phyloP scores from a whole-genome alignment of 2,113 vertebrate genomes.

The Thamnophis sirtalis region DNA sequence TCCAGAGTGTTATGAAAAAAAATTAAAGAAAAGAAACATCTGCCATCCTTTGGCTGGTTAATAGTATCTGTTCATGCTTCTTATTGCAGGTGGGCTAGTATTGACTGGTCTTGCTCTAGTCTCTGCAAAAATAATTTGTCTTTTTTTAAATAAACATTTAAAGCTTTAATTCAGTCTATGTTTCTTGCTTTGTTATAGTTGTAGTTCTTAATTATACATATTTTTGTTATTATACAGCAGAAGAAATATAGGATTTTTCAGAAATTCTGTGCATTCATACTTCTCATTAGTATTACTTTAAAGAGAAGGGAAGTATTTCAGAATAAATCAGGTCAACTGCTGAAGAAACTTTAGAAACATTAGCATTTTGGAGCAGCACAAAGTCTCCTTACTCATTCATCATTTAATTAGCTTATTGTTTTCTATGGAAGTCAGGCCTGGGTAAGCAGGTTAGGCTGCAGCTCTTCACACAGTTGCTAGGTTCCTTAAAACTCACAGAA shows the following conservation, averaged over 20 bases:
- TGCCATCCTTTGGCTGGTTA: conserved; percentile 20
- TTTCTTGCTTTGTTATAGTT: conserved; percentile 8
- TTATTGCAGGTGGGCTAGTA: conserved; percentile 5
- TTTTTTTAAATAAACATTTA: conserved; percentile 24
- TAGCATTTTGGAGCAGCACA: not conserved
- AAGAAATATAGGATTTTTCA: conserved; percentile 23
- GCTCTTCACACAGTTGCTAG: not conserved
- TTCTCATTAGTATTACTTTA: not conserved
- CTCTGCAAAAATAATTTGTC: conserved; percentile 8
- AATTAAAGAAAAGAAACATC: conserved; percentile 12
- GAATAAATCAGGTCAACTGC: not conserved
- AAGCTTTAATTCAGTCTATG: conserved; percentile 10
- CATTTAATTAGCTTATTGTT: not conserved
- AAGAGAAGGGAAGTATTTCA: not conserved
- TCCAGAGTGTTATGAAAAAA: not conserved
- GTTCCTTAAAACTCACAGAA: not conserved
- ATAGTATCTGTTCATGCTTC: conserved; percentile 22
- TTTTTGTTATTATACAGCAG: not conserved
- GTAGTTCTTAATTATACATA: not conserved
- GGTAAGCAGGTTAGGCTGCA: not conserved
- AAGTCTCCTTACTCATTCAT: not conserved
- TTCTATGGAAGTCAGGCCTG: not conserved
- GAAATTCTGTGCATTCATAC: conserved; percentile 22
- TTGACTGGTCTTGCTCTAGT: conserved; percentile 28
- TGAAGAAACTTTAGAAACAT: conserved; percentile 3